Percentiles rank a stretch among this genome's conserved stretches.
Conservation (phyloP, 1,140 invertebrate species). For the Druon quercuslanigerum region DNA sequence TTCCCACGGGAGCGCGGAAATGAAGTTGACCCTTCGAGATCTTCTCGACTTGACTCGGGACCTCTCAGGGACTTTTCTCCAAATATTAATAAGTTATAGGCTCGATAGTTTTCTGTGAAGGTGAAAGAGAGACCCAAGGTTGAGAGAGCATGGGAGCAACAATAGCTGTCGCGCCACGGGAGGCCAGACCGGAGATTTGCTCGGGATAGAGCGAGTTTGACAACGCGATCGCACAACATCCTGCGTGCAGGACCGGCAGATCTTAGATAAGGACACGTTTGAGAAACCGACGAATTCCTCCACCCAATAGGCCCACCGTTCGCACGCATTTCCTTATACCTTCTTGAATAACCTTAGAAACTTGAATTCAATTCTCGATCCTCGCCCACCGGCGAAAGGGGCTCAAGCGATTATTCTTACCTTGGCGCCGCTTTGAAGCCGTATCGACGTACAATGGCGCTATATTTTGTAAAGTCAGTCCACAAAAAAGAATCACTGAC, state of each 20-base stretch:
- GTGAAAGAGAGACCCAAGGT: slow-evolving; percentile 52
- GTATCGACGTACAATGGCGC: too few relatives aligned
- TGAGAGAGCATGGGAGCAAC: slow-evolving; percentile 55
- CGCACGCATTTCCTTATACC: slow-evolving; percentile 65
- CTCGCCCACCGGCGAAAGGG: not conserved
- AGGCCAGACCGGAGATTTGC: slow-evolving; percentile 62
- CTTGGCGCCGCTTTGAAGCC: not conserved
- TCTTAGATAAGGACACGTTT: slow-evolving; percentile 71
- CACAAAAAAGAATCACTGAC: too few relatives aligned
- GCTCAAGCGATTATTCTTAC: slow-evolving; percentile 2
- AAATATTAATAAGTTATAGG: slow-evolving; percentile 75
- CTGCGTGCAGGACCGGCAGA: slow-evolving; percentile 58
- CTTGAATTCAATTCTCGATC: slow-evolving; percentile 29
- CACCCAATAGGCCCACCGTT: slow-evolving; percentile 58
- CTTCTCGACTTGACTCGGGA: slow-evolving; percentile 32
- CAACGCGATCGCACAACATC: slow-evolving; percentile 67
- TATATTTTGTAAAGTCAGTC: too few relatives aligned
- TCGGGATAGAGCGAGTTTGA: slow-evolving; percentile 72
- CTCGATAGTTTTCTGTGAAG: slow-evolving; percentile 70
- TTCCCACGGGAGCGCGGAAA: slow-evolving; percentile 65
- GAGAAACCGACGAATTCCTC: slow-evolving; percentile 67
- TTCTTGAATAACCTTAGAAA: slow-evolving; percentile 53
- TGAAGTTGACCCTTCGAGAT: slow-evolving; percentile 54
- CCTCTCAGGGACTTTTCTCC: slow-evolving; percentile 54
- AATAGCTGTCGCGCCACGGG: slow-evolving; percentile 71